Base-by-base conservation (phyloP, 1,140 invertebrate species). In the Parapsyche elsis region DNA sequence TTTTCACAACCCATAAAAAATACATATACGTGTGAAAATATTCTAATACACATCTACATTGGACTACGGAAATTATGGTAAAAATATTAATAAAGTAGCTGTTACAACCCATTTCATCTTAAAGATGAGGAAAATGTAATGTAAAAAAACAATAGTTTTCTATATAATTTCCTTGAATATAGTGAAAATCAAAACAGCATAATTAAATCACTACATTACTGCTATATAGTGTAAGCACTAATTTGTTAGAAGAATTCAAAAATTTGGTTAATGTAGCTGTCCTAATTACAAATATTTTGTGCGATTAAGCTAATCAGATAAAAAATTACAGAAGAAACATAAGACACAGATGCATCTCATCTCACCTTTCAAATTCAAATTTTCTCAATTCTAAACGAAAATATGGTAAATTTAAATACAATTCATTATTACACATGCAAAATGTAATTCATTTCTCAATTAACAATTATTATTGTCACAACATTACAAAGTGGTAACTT, bases 51-150 rank as follows among this genome's bases (percentile, higher is more conserved):
- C 7, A 7, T 38, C 2, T 1, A 38, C 30, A 7, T 38, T 38
- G 2, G 2, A 38, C 30, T 38, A 38, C 7, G 30, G 30, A 38
- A 53, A 53, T 53, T 53, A 53, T 16, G 10, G 49, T 53, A 53
- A 53, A 53, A 53, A 53, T 12, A 53, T 26, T 73, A 45, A 46
- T 46, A 24, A 73, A 73, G n/a, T 38, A 73, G 38, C 71, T 46
- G 71, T 73, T 73, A 73, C 71, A 73, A 73, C 71, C 71, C 71
- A 73, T 46, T 67, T 73, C 38, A 46, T 12, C 26, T 46, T 46
- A 73, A 73, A 1, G 5, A 46, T 45, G 5, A 46, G 14, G 19
- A 73, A 73, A 46, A 73, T 30, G 16, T 46, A 46, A 38, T 21
- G 21, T 16, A 73, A 16, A 45, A n/a, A 46, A 46, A 73, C 45